These are phyloP conservation scores for Lerema accius DNA, from an alignment of 1,140 invertebrate species.

Conservation along the genomic window DNA sequence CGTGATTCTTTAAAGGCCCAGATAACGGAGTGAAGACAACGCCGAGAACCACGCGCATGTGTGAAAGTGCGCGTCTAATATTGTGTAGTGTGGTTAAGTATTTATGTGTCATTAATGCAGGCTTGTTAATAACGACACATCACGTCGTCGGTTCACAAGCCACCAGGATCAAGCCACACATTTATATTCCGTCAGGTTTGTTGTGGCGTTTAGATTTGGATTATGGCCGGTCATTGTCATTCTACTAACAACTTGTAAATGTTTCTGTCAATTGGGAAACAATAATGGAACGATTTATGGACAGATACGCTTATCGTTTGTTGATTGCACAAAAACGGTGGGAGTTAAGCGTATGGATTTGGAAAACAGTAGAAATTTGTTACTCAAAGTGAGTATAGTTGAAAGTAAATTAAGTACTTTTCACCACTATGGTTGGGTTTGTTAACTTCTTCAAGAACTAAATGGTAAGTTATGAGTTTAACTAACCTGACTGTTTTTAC, in stretches of 20 bases:
- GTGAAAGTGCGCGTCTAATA: conserved; percentile 57
- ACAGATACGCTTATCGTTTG: conserved; percentile 47
- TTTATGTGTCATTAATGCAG: conserved; percentile 79
- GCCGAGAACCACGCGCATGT: conserved; percentile 37
- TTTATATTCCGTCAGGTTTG: conserved; percentile 77
- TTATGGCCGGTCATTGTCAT: conserved; percentile 79
- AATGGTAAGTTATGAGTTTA: too few relatives aligned
- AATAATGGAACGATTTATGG: conserved; percentile 67
- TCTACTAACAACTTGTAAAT: conserved; percentile 60
- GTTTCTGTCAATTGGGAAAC: conserved; percentile 73
- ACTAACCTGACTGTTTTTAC: too few relatives aligned
- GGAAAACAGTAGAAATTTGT: background rate
- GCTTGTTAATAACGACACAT: conserved; percentile 74
- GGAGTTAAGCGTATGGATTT: conserved; percentile 1
- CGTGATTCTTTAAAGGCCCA: conserved; percentile 31
- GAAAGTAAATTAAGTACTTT: too few relatives aligned
- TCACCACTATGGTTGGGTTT: too few relatives aligned
- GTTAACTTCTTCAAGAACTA: too few relatives aligned
- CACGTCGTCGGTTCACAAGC: conserved; percentile 80
- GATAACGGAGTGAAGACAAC: conserved; percentile 43
- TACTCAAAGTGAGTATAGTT: too few relatives aligned
- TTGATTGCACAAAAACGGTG: conserved; percentile 35
- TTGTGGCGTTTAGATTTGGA: conserved; percentile 80
- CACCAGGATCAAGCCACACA: conserved; percentile 63
- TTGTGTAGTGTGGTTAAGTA: conserved; percentile 52